Conservation (phyloP, 2,113 vertebrate species). For the Oophaga pumilio region DNA sequence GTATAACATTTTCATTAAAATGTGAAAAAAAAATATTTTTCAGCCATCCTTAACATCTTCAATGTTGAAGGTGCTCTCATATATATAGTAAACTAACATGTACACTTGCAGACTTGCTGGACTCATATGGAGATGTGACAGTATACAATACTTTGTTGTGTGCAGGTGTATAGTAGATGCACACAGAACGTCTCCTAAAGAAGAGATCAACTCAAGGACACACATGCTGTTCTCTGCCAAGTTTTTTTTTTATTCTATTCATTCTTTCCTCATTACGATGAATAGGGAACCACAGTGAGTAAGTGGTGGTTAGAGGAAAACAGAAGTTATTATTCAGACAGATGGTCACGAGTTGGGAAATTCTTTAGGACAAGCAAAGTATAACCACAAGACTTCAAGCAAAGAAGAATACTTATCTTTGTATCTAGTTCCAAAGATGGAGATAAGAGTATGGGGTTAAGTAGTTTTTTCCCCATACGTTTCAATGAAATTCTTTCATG, state of each 20-base stretch:
- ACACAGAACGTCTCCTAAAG: background rate
- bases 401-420: constrained; percentile 10
- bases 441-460: background rate
- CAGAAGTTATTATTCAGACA: constrained; percentile 45
- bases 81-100: no score
- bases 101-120: no score
- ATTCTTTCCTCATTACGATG: constrained; percentile 8
- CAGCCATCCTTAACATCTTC: no score
- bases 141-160: background rate
- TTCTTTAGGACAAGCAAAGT: constrained; percentile 23
- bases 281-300: constrained; percentile 46
- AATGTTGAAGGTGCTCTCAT: no score
- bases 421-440: background rate
- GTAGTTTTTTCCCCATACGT: background rate
- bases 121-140: background rate
- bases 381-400: constrained; percentile 4
- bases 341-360: constrained; percentile 40
- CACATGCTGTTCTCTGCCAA: background rate
- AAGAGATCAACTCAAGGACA: background rate
- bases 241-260: background rate
- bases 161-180: background rate
- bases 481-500: no score
- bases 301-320: constrained; percentile 46
- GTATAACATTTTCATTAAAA: no score
- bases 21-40: no score